phyloP scores from a whole-genome alignment of 2,113 vertebrate species.

The Tachycineta bicolor region DNA sequence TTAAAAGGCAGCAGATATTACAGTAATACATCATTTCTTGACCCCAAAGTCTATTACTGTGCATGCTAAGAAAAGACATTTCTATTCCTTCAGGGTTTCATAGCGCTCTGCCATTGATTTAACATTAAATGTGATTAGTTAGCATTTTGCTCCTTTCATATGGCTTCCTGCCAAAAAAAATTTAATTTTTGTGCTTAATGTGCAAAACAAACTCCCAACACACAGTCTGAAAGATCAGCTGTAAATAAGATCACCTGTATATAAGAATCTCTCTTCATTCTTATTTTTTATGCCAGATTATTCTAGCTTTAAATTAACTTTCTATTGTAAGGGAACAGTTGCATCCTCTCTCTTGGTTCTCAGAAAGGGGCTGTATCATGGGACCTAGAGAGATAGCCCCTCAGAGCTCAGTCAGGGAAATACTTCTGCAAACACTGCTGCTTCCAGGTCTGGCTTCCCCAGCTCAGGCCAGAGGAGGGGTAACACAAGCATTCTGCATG shows the following conservation, averaged over 20 bases:
- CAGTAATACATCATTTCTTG: conserved; percentile 26
- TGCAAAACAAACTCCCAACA: not conserved
- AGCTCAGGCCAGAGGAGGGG: not conserved
- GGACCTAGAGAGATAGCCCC: not conserved
- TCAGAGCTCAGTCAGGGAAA: not conserved
- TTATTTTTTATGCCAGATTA: not conserved
- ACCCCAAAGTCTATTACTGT: conserved; percentile 3
- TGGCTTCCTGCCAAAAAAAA: conserved; percentile 43
- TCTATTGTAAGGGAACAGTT: not conserved
- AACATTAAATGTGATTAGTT: conserved; percentile 68
- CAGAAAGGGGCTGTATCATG: not conserved
- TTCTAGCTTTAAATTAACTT: not conserved
- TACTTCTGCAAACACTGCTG: not conserved
- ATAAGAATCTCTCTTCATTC: not conserved
- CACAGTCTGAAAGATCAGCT: not conserved
- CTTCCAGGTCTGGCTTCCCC: not conserved
- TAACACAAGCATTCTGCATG: not conserved
- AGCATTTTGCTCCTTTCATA: conserved; percentile 47
- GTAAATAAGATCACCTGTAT: not conserved
- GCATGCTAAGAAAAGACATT: conserved; percentile 40
- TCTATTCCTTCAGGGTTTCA: conserved; percentile 47
- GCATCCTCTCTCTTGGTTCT: not conserved
- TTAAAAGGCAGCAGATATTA: conserved; percentile 49
- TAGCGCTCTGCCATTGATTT: conserved; percentile 60
- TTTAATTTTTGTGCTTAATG: conserved; percentile 43